These are phyloP conservation scores for Larimichthys polyactis DNA, from an alignment of 2,113 vertebrate genomes.

Conservation along the genomic window DNA sequence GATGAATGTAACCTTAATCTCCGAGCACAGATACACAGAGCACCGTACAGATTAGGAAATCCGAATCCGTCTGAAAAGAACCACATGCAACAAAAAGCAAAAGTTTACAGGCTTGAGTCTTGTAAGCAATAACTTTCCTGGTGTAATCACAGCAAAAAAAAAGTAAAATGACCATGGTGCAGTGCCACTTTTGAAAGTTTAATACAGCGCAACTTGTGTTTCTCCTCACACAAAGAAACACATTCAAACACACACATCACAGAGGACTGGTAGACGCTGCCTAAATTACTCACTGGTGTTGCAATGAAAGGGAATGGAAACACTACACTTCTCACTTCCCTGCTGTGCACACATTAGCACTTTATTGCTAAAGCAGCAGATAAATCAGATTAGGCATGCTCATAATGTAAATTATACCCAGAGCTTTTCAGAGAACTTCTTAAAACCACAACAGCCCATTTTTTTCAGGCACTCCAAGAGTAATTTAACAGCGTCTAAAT, in stretches of 20 bases:
- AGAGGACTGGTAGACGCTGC: not conserved
- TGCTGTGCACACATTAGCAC: slow-evolving; percentile 38
- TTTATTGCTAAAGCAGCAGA: slow-evolving; percentile 46
- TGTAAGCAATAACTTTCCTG: slow-evolving; percentile 18
- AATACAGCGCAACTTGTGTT: slow-evolving; percentile 26
- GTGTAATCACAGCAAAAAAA: slow-evolving; percentile 12
- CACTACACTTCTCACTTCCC: slow-evolving; percentile 27
- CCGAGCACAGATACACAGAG: not conserved
- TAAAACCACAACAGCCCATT: slow-evolving; percentile 14
- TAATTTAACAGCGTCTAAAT: not conserved
- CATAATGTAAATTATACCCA: slow-evolving; percentile 46
- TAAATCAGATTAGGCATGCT: slow-evolving; percentile 60
- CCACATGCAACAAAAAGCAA: slow-evolving; percentile 12
- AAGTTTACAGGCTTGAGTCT: not conserved
- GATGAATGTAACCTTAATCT: slow-evolving; percentile 20
- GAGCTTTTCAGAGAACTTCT: slow-evolving; percentile 21
- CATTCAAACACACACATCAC: slow-evolving; percentile 10
- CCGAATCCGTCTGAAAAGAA: slow-evolving; percentile 1
- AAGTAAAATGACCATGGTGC: not conserved
- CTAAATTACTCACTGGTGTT: slow-evolving; percentile 37
- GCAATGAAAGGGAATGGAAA: slow-evolving; percentile 38
- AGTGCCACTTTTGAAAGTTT: slow-evolving; percentile 12
- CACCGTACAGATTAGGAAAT: slow-evolving; percentile 7
- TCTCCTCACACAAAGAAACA: not conserved
- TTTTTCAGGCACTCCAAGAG: slow-evolving; percentile 31